Percentiles rank a stretch among this genome's conserved stretches.
Evolutionary conservation across 2,888 invertebrate genomes (phyloP).

Genomic region (Apodemia zela): DNA sequence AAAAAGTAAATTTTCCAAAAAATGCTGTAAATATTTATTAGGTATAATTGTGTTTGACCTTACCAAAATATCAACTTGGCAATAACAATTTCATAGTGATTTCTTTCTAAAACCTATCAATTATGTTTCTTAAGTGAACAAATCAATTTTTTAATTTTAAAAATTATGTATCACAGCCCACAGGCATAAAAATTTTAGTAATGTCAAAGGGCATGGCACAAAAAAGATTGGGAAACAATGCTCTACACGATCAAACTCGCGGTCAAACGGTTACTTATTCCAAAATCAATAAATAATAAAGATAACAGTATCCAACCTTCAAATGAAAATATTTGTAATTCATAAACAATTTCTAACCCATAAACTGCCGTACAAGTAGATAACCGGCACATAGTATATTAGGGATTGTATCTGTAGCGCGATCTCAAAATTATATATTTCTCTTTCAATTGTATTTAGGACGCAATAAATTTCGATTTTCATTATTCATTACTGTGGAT

Average conservation of each 20-base stretch:
- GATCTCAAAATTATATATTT: constrained; percentile 16
- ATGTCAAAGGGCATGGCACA: too few species aligned
- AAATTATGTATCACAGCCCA: too few species aligned
- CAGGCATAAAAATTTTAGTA: too few species aligned
- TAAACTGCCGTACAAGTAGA: constrained; percentile 7
- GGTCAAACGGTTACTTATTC: background rate
- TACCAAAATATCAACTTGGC: too few species aligned
- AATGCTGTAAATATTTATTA: too few species aligned
- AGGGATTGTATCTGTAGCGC: background rate
- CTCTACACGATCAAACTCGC: background rate
- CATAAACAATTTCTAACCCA: constrained; percentile 14
- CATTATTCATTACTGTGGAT: constrained; percentile 13
- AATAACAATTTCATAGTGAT: too few species aligned
- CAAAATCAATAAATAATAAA: background rate
- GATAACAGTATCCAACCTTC: background rate
- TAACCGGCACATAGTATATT: constrained; percentile 4
- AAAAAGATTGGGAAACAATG: too few species aligned
- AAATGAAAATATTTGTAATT: constrained; percentile 9
- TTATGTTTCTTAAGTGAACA: too few species aligned
- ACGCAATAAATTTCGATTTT: constrained; percentile 18
- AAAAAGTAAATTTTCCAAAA: too few species aligned
- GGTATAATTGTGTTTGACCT: too few species aligned
- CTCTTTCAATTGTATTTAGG: constrained; percentile 15
- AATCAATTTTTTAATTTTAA: too few species aligned
- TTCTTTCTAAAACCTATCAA: too few species aligned